phyloP scores from a whole-genome alignment of 2,797 vertebrate species.

The Trachurus trachurus region DNA sequence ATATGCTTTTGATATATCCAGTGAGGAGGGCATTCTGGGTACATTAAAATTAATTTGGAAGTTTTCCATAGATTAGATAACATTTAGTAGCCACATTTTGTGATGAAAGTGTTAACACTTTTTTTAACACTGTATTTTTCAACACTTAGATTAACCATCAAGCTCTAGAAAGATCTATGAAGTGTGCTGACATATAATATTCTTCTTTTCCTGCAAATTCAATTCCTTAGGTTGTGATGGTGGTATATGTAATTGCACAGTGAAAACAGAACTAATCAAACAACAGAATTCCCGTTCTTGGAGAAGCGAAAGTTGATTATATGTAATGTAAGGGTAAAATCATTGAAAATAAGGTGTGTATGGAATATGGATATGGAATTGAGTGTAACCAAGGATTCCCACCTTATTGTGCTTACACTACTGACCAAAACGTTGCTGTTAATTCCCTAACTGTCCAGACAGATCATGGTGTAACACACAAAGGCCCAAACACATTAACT shows the following conservation, averaged over 20 bases:
- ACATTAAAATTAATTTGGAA: background rate
- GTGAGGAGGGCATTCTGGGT: background rate
- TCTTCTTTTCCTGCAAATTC: background rate
- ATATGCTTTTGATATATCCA: background rate
- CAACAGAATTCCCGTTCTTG: background rate
- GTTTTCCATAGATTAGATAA: background rate
- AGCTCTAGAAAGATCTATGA: background rate
- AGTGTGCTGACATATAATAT: background rate
- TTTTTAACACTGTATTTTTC: background rate
- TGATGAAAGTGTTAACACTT: background rate
- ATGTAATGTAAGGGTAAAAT: background rate
- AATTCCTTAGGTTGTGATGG: background rate
- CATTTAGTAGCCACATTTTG: background rate
- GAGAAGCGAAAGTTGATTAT: background rate
- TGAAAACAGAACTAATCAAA: background rate
- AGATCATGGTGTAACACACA: background rate
- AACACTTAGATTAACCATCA: background rate
- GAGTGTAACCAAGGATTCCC: background rate
- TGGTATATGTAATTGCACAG: background rate
- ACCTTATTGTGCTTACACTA: background rate
- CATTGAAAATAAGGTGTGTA: background rate
- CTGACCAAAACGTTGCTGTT: constrained; percentile 1
- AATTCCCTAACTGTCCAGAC: constrained; percentile 2
- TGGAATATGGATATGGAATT: no score
- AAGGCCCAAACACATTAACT: background rate